phyloP scores from a whole-genome alignment of 92 coral and sea anemone genomes.

The Parazoanthus swiftii region DNA sequence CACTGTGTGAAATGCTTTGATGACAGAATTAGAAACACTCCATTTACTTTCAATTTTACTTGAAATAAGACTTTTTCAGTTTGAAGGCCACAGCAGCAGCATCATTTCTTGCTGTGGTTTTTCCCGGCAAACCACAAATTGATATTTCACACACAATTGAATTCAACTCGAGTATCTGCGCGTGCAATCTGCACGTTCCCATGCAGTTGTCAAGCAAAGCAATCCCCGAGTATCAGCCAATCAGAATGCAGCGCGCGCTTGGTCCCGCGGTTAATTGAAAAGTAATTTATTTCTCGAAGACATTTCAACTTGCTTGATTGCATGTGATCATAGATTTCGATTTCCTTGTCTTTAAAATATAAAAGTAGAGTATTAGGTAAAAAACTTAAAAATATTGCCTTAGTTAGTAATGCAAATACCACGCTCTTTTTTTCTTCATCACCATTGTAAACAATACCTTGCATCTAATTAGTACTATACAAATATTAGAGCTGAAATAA shows the following conservation, averaged over 20 bases:
- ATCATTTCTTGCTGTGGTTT: slow-evolving; percentile 1
- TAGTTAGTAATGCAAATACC: no score
- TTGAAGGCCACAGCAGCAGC: not conserved
- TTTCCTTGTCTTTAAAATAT: no score
- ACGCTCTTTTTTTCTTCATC: no score
- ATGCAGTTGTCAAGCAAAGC: slow-evolving; percentile 40
- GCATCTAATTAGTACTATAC: no score
- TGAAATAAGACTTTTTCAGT: not conserved
- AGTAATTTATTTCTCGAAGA: no score
- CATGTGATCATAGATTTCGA: no score
- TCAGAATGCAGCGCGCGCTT: slow-evolving; percentile 34
- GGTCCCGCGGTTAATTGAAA: not conserved
- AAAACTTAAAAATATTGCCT: no score
- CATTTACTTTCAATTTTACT: not conserved
- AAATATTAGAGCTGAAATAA: no score
- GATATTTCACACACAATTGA: not conserved
- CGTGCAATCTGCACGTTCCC: slow-evolving; percentile 32
- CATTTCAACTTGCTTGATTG: no score
- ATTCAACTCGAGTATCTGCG: not conserved
- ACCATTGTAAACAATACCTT: no score
- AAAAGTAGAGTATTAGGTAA: no score
- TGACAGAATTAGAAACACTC: not conserved
- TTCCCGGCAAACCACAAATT: slow-evolving; percentile 5
- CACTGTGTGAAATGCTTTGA: slow-evolving; percentile 12
- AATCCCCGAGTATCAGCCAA: slow-evolving; percentile 15